Conservation (phyloP, 2,113 vertebrate genomes). For the Aix galericulata region DNA sequence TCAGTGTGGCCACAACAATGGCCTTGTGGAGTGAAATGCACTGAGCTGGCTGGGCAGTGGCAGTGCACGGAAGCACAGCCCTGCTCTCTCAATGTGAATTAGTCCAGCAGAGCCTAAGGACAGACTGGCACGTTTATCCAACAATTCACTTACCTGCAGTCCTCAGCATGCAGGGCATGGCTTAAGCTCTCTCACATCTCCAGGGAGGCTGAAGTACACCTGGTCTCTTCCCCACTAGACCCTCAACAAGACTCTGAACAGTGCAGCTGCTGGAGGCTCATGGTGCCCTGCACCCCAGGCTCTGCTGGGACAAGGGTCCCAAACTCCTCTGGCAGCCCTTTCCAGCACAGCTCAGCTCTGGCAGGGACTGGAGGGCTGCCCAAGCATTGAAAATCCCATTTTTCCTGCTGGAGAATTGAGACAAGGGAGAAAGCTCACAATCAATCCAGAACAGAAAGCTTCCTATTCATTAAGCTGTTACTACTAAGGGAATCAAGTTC, state of each 20-base stretch:
- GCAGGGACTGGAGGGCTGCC: fast-evolving
- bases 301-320: not conserved
- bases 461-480: not conserved
- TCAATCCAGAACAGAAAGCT: not conserved
- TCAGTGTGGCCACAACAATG: not conserved
- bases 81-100: not conserved
- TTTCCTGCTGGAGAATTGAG: not conserved
- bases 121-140: not conserved
- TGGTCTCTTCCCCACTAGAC: not conserved
- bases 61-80: not conserved
- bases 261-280: not conserved
- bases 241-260: not conserved
- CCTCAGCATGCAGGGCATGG: not conserved
- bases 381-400: fast-evolving
- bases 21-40: not conserved
- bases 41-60: not conserved
- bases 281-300: not conserved
- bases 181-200: not conserved
- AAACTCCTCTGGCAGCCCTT: not conserved
- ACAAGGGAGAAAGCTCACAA: not conserved
- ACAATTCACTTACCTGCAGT: not conserved
- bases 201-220: not conserved
- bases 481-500: not conserved
- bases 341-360: not conserved
- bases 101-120: not conserved